Base-by-base conservation (phyloP, 2,888 invertebrate species). In the Lasioglossum oenotherae region DNA sequence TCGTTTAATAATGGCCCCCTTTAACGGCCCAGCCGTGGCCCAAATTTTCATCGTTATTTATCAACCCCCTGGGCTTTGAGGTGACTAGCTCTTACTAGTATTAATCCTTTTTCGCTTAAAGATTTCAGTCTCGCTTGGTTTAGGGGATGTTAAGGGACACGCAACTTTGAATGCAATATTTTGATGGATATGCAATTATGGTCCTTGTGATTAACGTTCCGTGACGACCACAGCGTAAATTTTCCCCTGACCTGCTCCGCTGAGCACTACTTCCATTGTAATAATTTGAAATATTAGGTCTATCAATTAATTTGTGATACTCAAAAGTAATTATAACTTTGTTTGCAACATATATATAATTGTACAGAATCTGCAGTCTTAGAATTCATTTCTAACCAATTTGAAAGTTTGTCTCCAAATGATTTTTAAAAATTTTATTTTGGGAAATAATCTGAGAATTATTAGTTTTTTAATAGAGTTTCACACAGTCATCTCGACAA, bases 1-100 rank as follows among this genome's bases (percentile, higher is more conserved):
- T 88, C 81, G 76, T 88, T 88, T 88, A 64, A 64, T 64, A 64
- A 64, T 16, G 64, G 6, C 31, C 31, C 14, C 57, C 64, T 31
- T 64, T 64, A 64, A 64, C 64, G 64, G 64, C 64, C 6, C 60
- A 27, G 27, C 60, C 60, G 60, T 60, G 14, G 4, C 60, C 27
- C 64, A 31, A 64, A 64, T 35, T 60, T 31, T 64, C 53, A 57
- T 64, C 16, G 64, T 64, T 64, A 64, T 64, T 64, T 31, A 64
- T 31, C 31, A 64, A 64, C 31, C 64, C 12, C 64, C 16, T 64
- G 31, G 31, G 64, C 64, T 64, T 64, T 31, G 27, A 16, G 16
- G 16, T 64, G 64, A 16, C 27, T 31, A 64, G 64, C 31, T n/a
- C 10, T 10, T n/a, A 23, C 53, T 53, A 6, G 23, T 23, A 64